phyloP scores from a whole-genome alignment of 1,140 invertebrate species.

The Drosophila cardini region DNA sequence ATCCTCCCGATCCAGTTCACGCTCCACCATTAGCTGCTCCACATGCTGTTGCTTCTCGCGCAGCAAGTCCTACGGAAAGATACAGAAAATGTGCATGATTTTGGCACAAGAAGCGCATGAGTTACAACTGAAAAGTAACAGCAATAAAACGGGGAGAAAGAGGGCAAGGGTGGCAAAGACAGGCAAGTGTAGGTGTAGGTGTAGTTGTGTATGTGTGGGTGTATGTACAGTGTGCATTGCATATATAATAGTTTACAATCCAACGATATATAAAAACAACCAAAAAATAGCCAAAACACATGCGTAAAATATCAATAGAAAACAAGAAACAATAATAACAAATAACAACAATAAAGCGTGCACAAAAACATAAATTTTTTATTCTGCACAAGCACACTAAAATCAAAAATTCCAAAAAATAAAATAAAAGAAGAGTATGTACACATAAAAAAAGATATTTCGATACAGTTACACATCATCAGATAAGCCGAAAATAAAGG shows the following conservation, averaged over 20 bases:
- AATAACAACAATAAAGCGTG: slow-evolving; percentile 69
- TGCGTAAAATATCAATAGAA: slow-evolving; percentile 20
- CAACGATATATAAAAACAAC: slow-evolving; percentile 17
- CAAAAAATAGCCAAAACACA: slow-evolving; percentile 22
- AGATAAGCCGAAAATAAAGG: slow-evolving; percentile 26
- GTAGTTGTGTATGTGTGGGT: slow-evolving; percentile 39
- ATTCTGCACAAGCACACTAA: slow-evolving; percentile 46
- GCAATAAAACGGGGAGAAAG: slow-evolving; percentile 16
- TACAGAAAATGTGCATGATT: slow-evolving; percentile 32
- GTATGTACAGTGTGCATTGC: slow-evolving; percentile 43
- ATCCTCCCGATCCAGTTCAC: slow-evolving; percentile 94
- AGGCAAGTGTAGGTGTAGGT: slow-evolving; percentile 8
- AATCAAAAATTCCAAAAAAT: slow-evolving; percentile 31
- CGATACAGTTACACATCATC: slow-evolving; percentile 41
- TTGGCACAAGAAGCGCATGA: slow-evolving; percentile 62
- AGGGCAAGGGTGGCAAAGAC: slow-evolving; percentile 11
- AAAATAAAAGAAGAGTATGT: slow-evolving; percentile 42
- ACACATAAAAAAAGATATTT: slow-evolving; percentile 42
- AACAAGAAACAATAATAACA: slow-evolving; percentile 37
- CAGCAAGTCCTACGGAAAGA: slow-evolving; percentile 90
- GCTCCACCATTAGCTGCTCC: slow-evolving; percentile 94
- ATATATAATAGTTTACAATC: not conserved
- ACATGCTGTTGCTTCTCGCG: slow-evolving; percentile 97
- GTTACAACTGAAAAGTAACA: slow-evolving; percentile 46
- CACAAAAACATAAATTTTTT: slow-evolving; percentile 59